Evolutionary conservation across 2,113 vertebrate species (phyloP), one percentile per base, ranked within the genome.

Genomic region (Calyptomena viridis): DNA sequence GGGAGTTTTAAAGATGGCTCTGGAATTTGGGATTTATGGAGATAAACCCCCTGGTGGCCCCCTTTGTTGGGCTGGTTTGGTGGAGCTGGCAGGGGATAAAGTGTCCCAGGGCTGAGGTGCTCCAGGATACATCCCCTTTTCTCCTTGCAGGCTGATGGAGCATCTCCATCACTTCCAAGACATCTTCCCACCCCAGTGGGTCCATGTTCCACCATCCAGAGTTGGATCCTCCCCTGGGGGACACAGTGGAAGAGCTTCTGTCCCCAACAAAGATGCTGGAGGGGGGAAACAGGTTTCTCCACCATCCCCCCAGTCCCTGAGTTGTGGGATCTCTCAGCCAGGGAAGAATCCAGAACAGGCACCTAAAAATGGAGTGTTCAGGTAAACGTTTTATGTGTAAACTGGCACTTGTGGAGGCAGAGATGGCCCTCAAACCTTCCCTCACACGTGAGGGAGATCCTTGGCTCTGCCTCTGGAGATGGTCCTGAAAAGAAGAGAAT

Each of bases 391-490:
- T 59, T 53, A 71, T 59, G 22, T 4, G 3, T 2, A 14, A 2
- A 13, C 1, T 5, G 8, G 7, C 2, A 3, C 13, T 50, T 10
- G 5, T 22, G 40, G 37, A 56, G 47, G 17, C 31, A 49, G 30
- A 31, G 8, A 5, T 8, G 2, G 1, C 6, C 5, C 25, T 20
- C 0, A 1, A 12, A 11, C 16, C 39, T 14, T 40, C 12, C 23
- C 50, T 53, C 14, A 12, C 40, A 40, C 40, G 14, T 33, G 10
- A 7, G 18, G 13, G 5, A 30, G 21, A 24, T 46, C 39, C 30
- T 14, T 6, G 20, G 27, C 21, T 40, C 15, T 55, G 11, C 3
- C 23, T 5, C 40, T 28, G 1, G 11, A 15, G 35, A 25, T 14
- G 14, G 7, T 39, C 58, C 58, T 4, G 14, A 35, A 59, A 33